A percentile compares a stretch with the other conserved stretches of the same genome.
phyloP scores from a whole-genome alignment of 1,140 invertebrate genomes.

The Microplitis mediator region DNA sequence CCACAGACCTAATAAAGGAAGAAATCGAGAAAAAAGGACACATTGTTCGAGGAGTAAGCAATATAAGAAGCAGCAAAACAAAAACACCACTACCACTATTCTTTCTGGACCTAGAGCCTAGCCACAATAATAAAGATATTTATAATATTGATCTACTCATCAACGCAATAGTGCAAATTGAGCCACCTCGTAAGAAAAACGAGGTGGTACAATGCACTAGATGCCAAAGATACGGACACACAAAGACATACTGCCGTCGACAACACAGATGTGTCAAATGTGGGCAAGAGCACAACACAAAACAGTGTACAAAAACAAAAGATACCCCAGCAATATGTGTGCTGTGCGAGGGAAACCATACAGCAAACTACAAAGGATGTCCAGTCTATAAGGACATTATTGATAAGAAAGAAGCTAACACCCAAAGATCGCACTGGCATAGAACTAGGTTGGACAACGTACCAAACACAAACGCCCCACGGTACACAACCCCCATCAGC shows the following conservation, averaged over 20 bases:
- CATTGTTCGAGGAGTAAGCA: constrained; percentile 38
- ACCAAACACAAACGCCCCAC: background rate
- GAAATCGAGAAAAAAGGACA: constrained; percentile 38
- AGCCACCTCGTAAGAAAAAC: constrained; percentile 41
- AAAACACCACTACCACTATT: constrained; percentile 45
- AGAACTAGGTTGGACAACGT: background rate
- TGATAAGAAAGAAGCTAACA: constrained; percentile 11
- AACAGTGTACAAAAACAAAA: constrained; percentile 40
- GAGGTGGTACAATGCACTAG: constrained; percentile 45
- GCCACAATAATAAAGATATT: constrained; percentile 48
- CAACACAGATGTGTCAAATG: constrained; percentile 51
- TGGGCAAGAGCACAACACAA: constrained; percentile 40
- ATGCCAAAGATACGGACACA: constrained; percentile 54
- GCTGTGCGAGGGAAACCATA: constrained; percentile 46
- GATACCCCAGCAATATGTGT: constrained; percentile 44
- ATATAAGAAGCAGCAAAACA: constrained; percentile 34
- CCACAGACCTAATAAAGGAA: constrained; percentile 38
- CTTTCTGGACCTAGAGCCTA: constrained; percentile 45
- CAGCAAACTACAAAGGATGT: constrained; percentile 52
- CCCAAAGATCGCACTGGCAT: background rate
- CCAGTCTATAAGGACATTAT: constrained; percentile 37
- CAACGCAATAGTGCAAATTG: constrained; percentile 41
- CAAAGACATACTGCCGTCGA: constrained; percentile 45
- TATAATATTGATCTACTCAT: constrained; percentile 43
- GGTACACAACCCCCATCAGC: background rate